Evolutionary conservation across 1,140 invertebrate genomes (phyloP), one percentile per base, ranked within the genome.

Genomic region (Achroia grisella): DNA sequence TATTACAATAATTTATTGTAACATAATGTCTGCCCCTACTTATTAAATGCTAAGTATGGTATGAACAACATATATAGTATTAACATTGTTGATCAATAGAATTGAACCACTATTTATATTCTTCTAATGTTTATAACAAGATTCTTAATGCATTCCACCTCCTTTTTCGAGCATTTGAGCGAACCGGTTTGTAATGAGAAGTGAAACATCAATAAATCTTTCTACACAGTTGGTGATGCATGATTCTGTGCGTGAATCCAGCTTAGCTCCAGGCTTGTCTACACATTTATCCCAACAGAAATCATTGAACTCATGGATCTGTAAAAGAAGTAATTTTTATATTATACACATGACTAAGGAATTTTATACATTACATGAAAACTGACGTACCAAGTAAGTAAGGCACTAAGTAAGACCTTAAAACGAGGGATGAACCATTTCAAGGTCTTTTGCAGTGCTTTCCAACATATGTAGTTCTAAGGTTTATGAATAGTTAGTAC

Each of bases 251-350:
- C 91, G 90, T 13, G 91, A 90, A 67, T 98, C 97, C 50, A 98
- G 77, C 85, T 96, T 97, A 27, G 88, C 90, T 52, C 91, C 89
- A 13, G 95, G 94, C 71, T 96, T 96, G 15, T 96, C 95, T 2
- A 98, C 89, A 74, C 97, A 98, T 77, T 95, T 95, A 9, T 98
- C 96, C 96, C 96, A 98, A 78, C 97, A 98, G 44, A 95, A 90
- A 65, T 97, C 95, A 58, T 95, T 97, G 73, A 98, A 93, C 74
- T 94, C 92, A 63, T 96, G 94, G 58, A 96, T 93, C 94, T 96
- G 79, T 36, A 87, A 89, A 58, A 70, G 65, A 55, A 61, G 52
- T 13, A 8, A 10, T 2, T 23, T 23, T 23, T n/a, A n/a, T n/a
- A n/a, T n/a, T n/a, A n/a, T n/a, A n/a, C n/a, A n/a, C n/a, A n/a